Evolutionary conservation across 2,113 vertebrate species (phyloP), one percentile per base, ranked within the genome.

Genomic region (Osmerus eperlanus): DNA sequence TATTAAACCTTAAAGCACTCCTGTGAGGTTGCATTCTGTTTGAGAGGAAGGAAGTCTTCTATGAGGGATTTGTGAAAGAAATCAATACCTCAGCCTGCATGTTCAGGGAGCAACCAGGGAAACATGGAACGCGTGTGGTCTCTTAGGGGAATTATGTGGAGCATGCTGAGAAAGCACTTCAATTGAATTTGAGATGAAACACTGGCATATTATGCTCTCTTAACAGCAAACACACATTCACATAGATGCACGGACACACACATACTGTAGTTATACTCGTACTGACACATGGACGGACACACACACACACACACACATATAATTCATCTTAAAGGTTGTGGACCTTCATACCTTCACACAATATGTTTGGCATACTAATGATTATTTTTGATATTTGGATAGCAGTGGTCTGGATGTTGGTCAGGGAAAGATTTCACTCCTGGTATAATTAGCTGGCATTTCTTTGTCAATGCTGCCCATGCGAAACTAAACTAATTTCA

Each of bases 401-500:
- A 51, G 12, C 23, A 62, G 19, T 77, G 28, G 70, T 15, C n/a
- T 67, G 55, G 2, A 29, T 25, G 52, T 61, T 47, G 62, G 59
- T 72, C 76, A 68, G 71, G 70, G 59, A 82, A 72, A 73, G 32
- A 70, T 76, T 83, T 52, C 54, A 74, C 36, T 23, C 54, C 61
- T 74, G 54, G 78, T 80, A 78, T 83, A 84, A 84, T 85, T 79
- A 83, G 68, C 70, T 79, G 67, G 32, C 64, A 74, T 84, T 86
- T 81, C 75, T 78, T 81, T 86, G 81, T 81, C 63, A 76, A 28
- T 67, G 74, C 54, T 82, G 75, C 76, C 76, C 72, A 78, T 76
- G 77, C 74, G 69, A 58, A 41, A 74, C 81, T 78, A 78, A 87
- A 85, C 53, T 80, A 41, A 84, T 88, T 87, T 83, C 60, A 80